A percentile compares a stretch with the other conserved stretches of the same genome.
Conservation (phyloP, 2,888 invertebrate genomes). For the Labia minor region DNA sequence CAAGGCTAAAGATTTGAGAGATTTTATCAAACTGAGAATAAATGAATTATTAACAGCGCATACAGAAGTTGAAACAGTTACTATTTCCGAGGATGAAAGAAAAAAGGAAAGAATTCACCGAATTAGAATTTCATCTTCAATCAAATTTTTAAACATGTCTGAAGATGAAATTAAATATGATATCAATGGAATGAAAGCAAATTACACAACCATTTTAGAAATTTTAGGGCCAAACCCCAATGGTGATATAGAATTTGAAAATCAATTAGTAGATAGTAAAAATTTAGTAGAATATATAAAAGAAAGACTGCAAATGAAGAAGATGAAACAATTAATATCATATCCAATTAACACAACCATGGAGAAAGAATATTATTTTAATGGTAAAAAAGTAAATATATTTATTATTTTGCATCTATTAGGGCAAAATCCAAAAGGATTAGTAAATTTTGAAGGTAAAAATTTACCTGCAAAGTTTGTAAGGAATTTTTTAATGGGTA, state of each 20-base stretch:
- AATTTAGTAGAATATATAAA: background rate
- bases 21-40: constrained; percentile 1
- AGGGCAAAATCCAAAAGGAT: background rate
- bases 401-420: background rate
- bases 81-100: no score
- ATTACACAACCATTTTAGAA: background rate
- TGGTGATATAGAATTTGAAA: background rate
- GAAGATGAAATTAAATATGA: background rate
- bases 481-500: background rate
- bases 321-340: background rate
- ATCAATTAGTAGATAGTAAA: background rate
- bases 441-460: background rate
- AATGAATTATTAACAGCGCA: no score
- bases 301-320: background rate
- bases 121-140: no score
- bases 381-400: background rate
- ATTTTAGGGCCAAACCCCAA: background rate
- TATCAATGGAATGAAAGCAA: background rate
- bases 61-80: no score
- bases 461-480: background rate
- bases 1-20: background rate
- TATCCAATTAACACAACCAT: background rate
- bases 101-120: no score
- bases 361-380: background rate
- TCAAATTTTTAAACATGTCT: no score